Conservation (phyloP, 2,797 vertebrate species). For the Sebastes wilsoni region DNA sequence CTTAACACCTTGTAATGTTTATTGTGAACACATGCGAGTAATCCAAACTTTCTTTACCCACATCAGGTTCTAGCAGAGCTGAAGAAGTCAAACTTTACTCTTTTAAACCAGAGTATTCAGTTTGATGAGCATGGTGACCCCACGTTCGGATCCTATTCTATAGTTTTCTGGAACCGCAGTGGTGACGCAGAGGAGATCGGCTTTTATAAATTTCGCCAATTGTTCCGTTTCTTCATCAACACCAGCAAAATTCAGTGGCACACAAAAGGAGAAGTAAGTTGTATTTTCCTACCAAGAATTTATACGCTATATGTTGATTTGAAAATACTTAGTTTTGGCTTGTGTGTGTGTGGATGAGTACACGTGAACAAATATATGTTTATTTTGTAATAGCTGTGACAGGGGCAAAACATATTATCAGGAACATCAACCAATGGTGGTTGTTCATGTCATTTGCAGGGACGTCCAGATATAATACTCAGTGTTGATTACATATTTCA, state of each 20-base stretch:
- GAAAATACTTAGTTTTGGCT: neutral
- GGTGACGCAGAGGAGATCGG: constrained; percentile 70
- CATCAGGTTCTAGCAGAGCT: constrained; percentile 84
- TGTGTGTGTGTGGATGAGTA: neutral
- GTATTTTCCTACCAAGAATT: neutral
- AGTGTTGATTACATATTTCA: neutral
- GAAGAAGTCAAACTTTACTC: constrained; percentile 83
- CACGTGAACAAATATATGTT: neutral
- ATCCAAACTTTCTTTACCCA: neutral
- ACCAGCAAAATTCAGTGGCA: constrained; percentile 76
- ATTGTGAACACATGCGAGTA: neutral
- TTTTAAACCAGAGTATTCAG: constrained; percentile 73
- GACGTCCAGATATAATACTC: neutral
- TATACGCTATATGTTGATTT: neutral
- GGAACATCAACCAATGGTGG: neutral
- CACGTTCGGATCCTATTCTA: constrained; percentile 61
- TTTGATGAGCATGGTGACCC: constrained; percentile 82
- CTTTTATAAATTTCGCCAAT: constrained; percentile 61
- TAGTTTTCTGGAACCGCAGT: constrained; percentile 80
- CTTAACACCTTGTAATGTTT: neutral
- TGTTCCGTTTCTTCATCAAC: constrained; percentile 60
- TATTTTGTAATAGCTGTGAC: neutral
- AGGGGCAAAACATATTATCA: neutral
- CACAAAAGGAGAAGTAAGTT: constrained; percentile 57
- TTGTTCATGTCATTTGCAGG: neutral